These are phyloP conservation scores for Lethenteron reissneri DNA, from an alignment of 2,113 vertebrate species.

Conservation along the genomic window DNA sequence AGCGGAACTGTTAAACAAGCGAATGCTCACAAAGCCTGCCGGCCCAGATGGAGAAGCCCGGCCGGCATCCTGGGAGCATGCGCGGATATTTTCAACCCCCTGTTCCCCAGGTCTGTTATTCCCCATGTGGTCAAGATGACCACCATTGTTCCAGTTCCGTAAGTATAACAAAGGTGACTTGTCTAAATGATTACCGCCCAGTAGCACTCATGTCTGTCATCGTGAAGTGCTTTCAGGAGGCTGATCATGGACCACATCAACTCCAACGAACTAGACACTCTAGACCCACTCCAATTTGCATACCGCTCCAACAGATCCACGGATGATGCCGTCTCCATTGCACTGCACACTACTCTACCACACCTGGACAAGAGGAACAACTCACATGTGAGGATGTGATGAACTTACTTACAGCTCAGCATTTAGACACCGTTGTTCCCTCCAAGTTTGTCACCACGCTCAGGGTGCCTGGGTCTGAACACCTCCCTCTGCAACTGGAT, in stretches of 20 bases:
- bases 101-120: background rate
- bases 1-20: background rate
- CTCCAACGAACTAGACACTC: background rate
- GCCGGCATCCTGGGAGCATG: background rate
- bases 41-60: background rate
- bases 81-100: background rate
- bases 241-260: background rate
- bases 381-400: slow-evolving; percentile 1
- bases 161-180: background rate
- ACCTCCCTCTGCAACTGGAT: background rate
- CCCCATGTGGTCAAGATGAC: background rate
- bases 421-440: slow-evolving; percentile 2
- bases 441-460: background rate
- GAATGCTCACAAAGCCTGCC: background rate
- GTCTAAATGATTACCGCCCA: slow-evolving; percentile 1
- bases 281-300: background rate
- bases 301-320: slow-evolving; percentile 5
- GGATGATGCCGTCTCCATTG: background rate
- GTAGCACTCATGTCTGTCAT: slow-evolving; percentile 2
- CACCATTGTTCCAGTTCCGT: background rate
- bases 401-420: background rate
- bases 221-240: slow-evolving; percentile 3
- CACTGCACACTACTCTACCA: background rate
- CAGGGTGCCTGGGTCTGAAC: background rate
- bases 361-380: slow-evolving; percentile 4